Percentiles rank a stretch among this genome's conserved stretches.
Conservation (phyloP, 23 tunicate species). For the Phallusia fumigata region DNA sequence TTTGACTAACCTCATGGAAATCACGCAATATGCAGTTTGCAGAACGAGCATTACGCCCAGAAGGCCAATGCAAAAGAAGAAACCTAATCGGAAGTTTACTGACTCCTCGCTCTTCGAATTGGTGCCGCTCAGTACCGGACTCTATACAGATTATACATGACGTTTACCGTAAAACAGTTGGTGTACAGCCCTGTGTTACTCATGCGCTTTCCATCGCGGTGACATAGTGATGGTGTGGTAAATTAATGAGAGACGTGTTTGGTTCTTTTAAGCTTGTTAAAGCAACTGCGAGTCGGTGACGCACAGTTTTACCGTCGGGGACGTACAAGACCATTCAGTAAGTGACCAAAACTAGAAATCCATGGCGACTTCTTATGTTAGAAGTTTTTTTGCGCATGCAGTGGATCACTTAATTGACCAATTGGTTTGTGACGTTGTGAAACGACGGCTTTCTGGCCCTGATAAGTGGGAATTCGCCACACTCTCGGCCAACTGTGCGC, state of each 20-base stretch:
- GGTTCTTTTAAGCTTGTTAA: neutral
- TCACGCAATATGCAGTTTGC: slow-evolving; percentile 36
- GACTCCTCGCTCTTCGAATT: slow-evolving; percentile 9
- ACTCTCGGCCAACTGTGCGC: too few relatives aligned
- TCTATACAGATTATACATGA: neutral
- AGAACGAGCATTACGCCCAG: slow-evolving; percentile 22
- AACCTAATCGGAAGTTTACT: slow-evolving; percentile 24
- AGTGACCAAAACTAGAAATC: neutral
- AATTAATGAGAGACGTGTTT: neutral
- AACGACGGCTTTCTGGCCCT: too few relatives aligned
- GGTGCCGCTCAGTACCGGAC: neutral
- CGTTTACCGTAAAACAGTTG: neutral
- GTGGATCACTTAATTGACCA: too few relatives aligned
- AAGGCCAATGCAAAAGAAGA: slow-evolving; percentile 26
- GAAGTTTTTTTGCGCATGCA: too few relatives aligned
- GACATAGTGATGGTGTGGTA: neutral
- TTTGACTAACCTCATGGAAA: neutral
- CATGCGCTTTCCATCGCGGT: neutral
- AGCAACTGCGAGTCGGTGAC: neutral
- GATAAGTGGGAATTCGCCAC: too few relatives aligned
- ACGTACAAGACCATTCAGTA: neutral
- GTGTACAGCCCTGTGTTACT: neutral
- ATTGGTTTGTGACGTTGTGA: too few relatives aligned
- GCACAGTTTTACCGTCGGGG: neutral
- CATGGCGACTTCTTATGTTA: too few relatives aligned